Evolutionary conservation across 2,797 vertebrate genomes (phyloP).

Genomic region (Sebastes itinus): DNA sequence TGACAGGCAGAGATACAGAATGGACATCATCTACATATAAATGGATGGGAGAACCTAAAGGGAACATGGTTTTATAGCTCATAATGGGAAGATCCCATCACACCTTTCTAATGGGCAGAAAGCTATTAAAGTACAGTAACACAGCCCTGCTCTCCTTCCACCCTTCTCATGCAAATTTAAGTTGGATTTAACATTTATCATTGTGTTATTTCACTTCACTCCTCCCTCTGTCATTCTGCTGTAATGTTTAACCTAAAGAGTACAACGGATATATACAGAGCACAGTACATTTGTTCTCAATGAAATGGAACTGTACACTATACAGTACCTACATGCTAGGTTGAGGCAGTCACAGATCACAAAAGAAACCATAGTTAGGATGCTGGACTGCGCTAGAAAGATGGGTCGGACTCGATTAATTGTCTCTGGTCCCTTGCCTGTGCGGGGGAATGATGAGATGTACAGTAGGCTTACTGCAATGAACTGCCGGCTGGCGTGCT

Average conservation of each 20-base stretch:
- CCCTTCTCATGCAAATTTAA: conserved; percentile 71
- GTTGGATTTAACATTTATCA: conserved; percentile 80
- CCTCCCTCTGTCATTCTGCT: conserved; percentile 10
- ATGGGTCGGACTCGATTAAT: too few relatives aligned
- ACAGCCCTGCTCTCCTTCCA: conserved; percentile 53
- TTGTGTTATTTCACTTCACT: conserved; percentile 61
- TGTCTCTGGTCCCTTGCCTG: too few relatives aligned
- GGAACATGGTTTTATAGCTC: conserved; percentile 70
- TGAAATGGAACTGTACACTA: background rate
- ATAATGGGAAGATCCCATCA: conserved; percentile 81
- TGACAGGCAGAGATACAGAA: conserved; percentile 78
- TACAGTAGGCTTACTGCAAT: too few relatives aligned
- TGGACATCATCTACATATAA: conserved; percentile 88
- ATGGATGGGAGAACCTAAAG: conserved; percentile 82
- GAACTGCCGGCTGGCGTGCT: too few relatives aligned
- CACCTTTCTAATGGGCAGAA: conserved; percentile 77
- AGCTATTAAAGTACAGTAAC: conserved; percentile 85
- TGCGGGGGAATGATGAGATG: too few relatives aligned
- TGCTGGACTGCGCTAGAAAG: too few relatives aligned
- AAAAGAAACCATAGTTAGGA: too few relatives aligned
- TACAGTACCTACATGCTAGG: too few relatives aligned
- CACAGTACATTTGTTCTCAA: background rate
- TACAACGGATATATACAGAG: background rate
- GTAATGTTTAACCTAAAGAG: conserved; percentile 12
- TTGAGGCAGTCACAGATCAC: too few relatives aligned